Base-by-base conservation (phyloP, 2,797 vertebrate species). In the Todus mexicanus region DNA sequence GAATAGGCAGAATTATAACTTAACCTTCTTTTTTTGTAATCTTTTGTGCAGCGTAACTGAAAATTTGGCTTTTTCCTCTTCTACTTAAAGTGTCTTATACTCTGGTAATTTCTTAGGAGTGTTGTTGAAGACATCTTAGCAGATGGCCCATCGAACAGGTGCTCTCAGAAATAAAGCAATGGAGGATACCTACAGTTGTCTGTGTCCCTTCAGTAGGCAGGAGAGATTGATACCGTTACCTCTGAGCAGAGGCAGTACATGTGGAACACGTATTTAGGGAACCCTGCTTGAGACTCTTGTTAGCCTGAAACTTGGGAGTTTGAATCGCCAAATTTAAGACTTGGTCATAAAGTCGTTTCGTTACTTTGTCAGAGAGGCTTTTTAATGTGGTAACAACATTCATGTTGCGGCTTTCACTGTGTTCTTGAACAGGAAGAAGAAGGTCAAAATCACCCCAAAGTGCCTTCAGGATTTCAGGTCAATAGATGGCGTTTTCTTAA, bases 391-490 rank as follows among this genome's bases (percentile, higher is more conserved):
- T 35, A 45, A 11, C 45, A 63, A 7, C 10, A 7, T 53, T 56
- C 27, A 2, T 22, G 0, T 73, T 59, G 35, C 70, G 74, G 14
- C 80, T 90, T 84, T 64, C 16, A 12, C 29, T n/a, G 33, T 51
- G 51, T 51, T 86, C 92, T 87, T 66, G 31, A 81, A 50, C 66
- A 54, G 89, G 38, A 60, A 70, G 15, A 76, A 43, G 25, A 75
- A 87, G 74, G 93, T 87, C 84, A 71, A 79, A 95, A 82, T 33
- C 45, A 4, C 66, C 71, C 51, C 76, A 9, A 73, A 53, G 78
- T 64, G 42, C 89, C 53, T 82, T 61, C 33, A 60, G 61, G 57
- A 77, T 94, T 94, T 84, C 75, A 85, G 72, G 89, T 89, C 89
- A 43, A 33, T 64, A 57, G 48, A 61, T 90, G 74, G 31, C 8